These are phyloP conservation scores for Steinernema feltiae DNA, from an alignment of 1,140 invertebrate species.

Conservation along the genomic window DNA sequence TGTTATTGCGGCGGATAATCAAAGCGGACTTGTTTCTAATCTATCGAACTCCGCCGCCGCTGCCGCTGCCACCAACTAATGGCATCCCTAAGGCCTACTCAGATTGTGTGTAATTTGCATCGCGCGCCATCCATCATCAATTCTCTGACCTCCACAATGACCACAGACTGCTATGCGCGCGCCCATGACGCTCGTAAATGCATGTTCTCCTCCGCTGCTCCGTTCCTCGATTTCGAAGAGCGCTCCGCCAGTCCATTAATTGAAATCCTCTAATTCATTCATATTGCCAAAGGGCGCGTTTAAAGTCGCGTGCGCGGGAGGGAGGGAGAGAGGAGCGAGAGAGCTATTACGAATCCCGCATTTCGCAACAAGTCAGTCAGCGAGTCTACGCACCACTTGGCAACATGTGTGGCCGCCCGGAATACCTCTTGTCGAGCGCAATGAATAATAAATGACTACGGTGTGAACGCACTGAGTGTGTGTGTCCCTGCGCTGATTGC, in stretches of 20 bases:
- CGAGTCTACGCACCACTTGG: background rate
- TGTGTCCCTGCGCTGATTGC: background rate
- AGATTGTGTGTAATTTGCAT: conserved; percentile 15
- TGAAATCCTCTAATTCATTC: conserved; percentile 11
- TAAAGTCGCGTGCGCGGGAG: background rate
- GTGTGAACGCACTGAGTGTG: background rate
- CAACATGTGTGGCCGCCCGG: background rate
- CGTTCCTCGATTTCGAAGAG: background rate
- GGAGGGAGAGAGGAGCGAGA: too few relatives aligned
- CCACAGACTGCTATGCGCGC: background rate
- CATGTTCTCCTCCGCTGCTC: background rate
- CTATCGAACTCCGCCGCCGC: background rate
- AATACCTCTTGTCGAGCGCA: too few relatives aligned
- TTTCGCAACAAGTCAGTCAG: too few relatives aligned
- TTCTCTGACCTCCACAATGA: background rate
- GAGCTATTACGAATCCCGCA: too few relatives aligned
- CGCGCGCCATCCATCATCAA: conserved; percentile 10
- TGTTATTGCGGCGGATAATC: background rate
- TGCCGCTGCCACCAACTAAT: background rate
- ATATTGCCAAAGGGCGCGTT: background rate
- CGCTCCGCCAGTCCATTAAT: background rate
- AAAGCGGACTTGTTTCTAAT: background rate
- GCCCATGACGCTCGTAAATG: background rate
- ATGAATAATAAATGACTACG: background rate
- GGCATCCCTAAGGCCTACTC: conserved; percentile 14